These are phyloP conservation scores for Phlogophora meticulosa DNA, from an alignment of 2,888 invertebrate genomes.

Conservation along the genomic window DNA sequence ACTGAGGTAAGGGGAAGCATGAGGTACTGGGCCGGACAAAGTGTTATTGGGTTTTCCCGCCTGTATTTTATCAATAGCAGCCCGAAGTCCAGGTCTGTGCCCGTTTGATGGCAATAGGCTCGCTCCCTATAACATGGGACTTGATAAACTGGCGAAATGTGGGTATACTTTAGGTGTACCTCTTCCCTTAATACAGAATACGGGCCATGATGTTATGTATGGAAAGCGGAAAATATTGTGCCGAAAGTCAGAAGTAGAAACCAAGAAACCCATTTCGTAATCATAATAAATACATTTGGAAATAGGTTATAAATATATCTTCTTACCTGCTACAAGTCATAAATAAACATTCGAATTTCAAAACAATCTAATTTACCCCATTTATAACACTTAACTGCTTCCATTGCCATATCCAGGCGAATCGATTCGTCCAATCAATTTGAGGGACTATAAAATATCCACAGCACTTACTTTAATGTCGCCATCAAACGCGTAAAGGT, in stretches of 20 bases:
- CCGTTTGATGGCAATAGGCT: too few species aligned
- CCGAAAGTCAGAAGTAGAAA: not conserved
- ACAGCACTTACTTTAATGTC: conserved; percentile 27
- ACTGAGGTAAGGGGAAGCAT: not conserved
- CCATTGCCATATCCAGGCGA: conserved; percentile 18
- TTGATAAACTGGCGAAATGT: too few species aligned
- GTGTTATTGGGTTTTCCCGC: too few species aligned
- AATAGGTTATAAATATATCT: not conserved
- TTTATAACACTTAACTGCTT: conserved; percentile 20
- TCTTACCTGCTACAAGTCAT: not conserved
- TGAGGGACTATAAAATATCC: conserved; percentile 46
- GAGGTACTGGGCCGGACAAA: too few species aligned
- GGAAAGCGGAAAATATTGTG: too few species aligned
- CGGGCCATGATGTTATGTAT: too few species aligned
- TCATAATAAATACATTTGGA: conserved; percentile 1
- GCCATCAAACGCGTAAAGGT: conserved; percentile 48
- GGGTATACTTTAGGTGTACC: too few species aligned
- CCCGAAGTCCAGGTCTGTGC: too few species aligned
- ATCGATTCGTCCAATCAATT: conserved; percentile 51
- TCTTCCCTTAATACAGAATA: too few species aligned
- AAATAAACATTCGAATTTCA: conserved; percentile 22
- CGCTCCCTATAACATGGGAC: too few species aligned
- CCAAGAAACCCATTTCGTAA: conserved; percentile 7
- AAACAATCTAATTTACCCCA: conserved; percentile 39
- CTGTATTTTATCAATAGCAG: too few species aligned